Base-by-base conservation (phyloP, 2,113 vertebrate genomes). In the Raphicerus campestris region DNA sequence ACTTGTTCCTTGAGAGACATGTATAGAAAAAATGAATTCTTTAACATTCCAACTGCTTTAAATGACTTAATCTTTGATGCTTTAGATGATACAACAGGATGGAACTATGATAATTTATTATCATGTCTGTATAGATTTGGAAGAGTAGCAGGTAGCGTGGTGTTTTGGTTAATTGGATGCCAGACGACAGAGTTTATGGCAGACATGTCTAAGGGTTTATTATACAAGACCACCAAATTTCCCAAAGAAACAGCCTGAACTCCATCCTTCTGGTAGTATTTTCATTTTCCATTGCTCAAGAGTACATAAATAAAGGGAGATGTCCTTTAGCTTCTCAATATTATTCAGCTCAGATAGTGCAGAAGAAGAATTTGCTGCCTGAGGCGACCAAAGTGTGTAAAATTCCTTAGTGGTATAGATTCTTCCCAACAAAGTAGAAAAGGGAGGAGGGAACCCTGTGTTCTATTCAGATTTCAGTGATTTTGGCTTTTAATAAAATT, bases 401-500 rank as follows among this genome's bases (percentile, higher is more conserved):
- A 98, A 98, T 98, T 98, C 97, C 96, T 98, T 93, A 93, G 97
- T 98, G 97, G 94, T 97, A 96, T 35, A 97, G 97, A 7, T 6
- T 97, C 98, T 98, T 11, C 0, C 47, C 93, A 97, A 89, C 0
- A 0, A 96, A 56, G 87, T 91, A 96, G 86, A 90, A 96, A 85
- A 88, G 56, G 88, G 70, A 89, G 63, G 87, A 49, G 88, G 81
- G 66, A 95, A 81, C 63, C 96, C 96, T 91, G 53, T 97, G 95
- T 98, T 55, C 81, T 96, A 49, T 97, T 97, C 94, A 95, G 96
- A 98, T 98, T 94, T 98, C 60, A 85, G 93, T 1, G 0, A 78
- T 96, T 97, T 98, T 1, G 0, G 91, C 96, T 98, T 98, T 98
- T 98, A 98, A 98, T 98, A 98, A 96, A 75, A 97, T 98, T 97